phyloP scores from a whole-genome alignment of 92 coral and sea anemone genomes.

The Heliopora coerulea region DNA sequence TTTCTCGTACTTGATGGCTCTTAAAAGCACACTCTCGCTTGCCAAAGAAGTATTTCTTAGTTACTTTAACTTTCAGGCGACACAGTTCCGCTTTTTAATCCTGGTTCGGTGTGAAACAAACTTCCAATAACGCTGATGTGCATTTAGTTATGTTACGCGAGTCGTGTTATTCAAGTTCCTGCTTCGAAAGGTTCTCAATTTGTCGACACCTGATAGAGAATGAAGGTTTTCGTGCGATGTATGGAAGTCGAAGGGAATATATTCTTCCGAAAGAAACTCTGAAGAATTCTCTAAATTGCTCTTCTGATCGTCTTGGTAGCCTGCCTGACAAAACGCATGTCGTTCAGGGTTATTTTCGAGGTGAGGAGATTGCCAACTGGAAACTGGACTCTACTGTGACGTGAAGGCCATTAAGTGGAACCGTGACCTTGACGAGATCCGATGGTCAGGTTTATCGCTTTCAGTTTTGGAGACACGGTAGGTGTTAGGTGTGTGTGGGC shows the following conservation, averaged over 20 bases:
- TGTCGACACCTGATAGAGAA: slow-evolving; percentile 1
- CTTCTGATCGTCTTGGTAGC: background rate
- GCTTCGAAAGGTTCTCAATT: background rate
- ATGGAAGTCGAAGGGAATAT: slow-evolving; percentile 18
- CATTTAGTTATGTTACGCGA: slow-evolving; percentile 1
- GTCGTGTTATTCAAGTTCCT: background rate
- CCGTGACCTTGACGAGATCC: background rate
- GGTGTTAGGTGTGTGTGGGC: background rate
- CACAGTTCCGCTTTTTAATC: background rate
- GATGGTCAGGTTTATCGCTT: slow-evolving; percentile 19
- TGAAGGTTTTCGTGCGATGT: slow-evolving; percentile 26
- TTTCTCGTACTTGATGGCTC: background rate
- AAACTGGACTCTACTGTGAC: background rate
- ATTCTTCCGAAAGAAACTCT: background rate
- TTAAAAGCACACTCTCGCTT: background rate
- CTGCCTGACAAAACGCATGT: background rate
- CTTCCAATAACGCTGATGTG: background rate
- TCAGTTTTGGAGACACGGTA: slow-evolving; percentile 36
- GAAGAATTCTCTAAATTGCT: background rate
- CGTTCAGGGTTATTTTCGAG: slow-evolving; percentile 4
- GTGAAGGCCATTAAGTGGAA: background rate
- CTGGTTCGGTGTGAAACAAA: background rate
- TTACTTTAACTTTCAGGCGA: background rate
- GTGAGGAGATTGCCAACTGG: slow-evolving; percentile 21
- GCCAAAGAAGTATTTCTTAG: background rate